Evolutionary conservation across 2,113 vertebrate species (phyloP), one percentile per base, ranked within the genome.

Genomic region (Cyprinodon variegatus): DNA sequence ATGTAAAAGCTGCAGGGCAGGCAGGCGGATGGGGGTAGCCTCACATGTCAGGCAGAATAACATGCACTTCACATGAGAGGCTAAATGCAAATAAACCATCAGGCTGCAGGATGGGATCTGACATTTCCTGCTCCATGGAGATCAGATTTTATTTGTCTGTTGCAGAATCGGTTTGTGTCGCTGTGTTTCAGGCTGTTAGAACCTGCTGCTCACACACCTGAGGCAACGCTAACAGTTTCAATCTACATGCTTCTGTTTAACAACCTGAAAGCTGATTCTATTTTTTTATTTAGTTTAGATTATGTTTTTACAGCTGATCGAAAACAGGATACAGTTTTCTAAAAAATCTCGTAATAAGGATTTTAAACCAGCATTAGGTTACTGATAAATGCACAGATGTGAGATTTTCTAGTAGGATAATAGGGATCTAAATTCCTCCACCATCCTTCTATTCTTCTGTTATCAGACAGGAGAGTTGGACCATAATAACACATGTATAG

Each of bases 11-110:
- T 39, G 12, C 29, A 12, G 22, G 60, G 36, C 15, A 14, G 15
- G 46, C 29, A 29, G 46, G 60, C 3, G 9, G 60, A 12, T 29
- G 59, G 60, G 48, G 15, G 48, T 61, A 14, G 3, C 11, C 29
- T 74, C 68, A 82, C 43, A 62, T 76, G 69, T 77, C 68, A 84
- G 43, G 36, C 65, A 57, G 53, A 68, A 74, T 69, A 78, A 78
- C 17, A 53, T 53, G 17, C 50, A 53, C 50, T 20, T 64, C 74
- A 57, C 15, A 72, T 0, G 70, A 50, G 29, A 50, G 20, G 17
- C 20, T 29, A 63, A 46, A 45, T 36, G 67, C 50, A 63, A 20
- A 43, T 72, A 72, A 14, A 43, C 50, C 39, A 53, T 11, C 43
- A 38, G 11, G 17, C 6, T 7, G 20, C 66, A 61, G 40, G 53